Conservation (phyloP, 2,888 invertebrate species). For the Octonoba sinensis region DNA sequence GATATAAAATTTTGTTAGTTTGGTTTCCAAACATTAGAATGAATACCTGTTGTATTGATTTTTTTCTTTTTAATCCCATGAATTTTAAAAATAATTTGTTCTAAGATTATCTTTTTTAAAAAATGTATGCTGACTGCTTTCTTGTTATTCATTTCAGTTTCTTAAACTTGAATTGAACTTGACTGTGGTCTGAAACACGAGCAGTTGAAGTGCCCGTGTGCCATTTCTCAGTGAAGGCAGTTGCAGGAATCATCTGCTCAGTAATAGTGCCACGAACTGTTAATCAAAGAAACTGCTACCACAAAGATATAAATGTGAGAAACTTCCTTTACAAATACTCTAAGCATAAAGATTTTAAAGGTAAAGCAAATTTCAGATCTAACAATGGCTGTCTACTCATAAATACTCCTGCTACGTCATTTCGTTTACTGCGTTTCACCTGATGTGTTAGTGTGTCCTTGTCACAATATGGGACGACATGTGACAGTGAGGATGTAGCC, state of each 20-base stretch:
- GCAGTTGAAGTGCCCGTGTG: slow-evolving; percentile 30
- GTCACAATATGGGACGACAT: background rate
- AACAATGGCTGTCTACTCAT: slow-evolving; percentile 5
- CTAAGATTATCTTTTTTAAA: too few relatives aligned
- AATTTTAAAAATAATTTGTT: too few relatives aligned
- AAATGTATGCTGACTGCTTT: background rate
- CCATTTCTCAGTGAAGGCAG: slow-evolving; percentile 22
- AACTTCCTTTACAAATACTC: slow-evolving; percentile 18
- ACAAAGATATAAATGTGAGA: background rate
- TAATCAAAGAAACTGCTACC: slow-evolving; percentile 14
- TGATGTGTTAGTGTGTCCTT: background rate
- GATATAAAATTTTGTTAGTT: too few relatives aligned
- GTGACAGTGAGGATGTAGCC: background rate
- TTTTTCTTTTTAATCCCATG: too few relatives aligned
- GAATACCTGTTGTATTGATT: background rate
- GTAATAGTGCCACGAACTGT: slow-evolving; percentile 41
- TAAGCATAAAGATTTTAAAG: too few relatives aligned
- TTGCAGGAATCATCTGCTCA: slow-evolving; percentile 28
- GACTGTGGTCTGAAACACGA: slow-evolving; percentile 13
- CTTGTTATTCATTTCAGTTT: background rate
- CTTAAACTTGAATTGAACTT: background rate
- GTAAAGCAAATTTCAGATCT: slow-evolving; percentile 8
- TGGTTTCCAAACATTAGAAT: background rate
- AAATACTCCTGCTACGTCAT: slow-evolving; percentile 1
- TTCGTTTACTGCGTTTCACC: slow-evolving; percentile 22